Conservation (phyloP, 2,888 invertebrate species). For the Germaria angustata region DNA sequence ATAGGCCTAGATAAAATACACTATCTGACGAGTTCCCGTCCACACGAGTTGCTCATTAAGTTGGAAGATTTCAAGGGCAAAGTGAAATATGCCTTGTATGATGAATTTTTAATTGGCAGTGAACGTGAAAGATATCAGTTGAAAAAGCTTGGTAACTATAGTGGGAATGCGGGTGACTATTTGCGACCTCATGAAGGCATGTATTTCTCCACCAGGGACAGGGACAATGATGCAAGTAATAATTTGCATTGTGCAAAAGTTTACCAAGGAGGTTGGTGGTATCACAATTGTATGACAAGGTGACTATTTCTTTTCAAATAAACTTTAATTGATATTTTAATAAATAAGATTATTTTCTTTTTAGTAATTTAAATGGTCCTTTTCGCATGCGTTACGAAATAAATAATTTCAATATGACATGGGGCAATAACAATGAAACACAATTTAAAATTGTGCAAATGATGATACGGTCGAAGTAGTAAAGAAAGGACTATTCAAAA, state of each 20-base stretch:
- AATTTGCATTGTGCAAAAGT: constrained; percentile 37
- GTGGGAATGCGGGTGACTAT: constrained; percentile 53
- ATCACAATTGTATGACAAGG: constrained; percentile 51
- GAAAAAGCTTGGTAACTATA: constrained; percentile 50
- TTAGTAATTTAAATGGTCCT: constrained; percentile 54
- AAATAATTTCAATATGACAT: constrained; percentile 29
- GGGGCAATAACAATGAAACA: constrained; percentile 31
- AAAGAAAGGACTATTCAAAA: too few species aligned
- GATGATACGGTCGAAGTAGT: constrained; percentile 39
- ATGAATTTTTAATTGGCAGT: constrained; percentile 49
- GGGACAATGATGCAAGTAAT: constrained; percentile 41
- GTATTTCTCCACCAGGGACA: constrained; percentile 50
- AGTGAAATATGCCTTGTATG: constrained; percentile 32
- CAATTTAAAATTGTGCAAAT: constrained; percentile 38
- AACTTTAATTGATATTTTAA: not conserved
- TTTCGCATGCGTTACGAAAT: constrained; percentile 36
- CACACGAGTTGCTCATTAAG: constrained; percentile 39
- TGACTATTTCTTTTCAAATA: not conserved
- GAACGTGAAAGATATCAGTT: constrained; percentile 54
- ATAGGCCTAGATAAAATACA: constrained; percentile 53
- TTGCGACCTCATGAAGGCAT: constrained; percentile 39
- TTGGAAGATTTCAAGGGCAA: constrained; percentile 44
- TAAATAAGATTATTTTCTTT: not conserved
- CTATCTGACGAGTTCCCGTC: constrained; percentile 15
- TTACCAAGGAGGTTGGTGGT: constrained; percentile 59